Conservation (phyloP, 1,140 invertebrate genomes). For the Scaptomyza montana region DNA sequence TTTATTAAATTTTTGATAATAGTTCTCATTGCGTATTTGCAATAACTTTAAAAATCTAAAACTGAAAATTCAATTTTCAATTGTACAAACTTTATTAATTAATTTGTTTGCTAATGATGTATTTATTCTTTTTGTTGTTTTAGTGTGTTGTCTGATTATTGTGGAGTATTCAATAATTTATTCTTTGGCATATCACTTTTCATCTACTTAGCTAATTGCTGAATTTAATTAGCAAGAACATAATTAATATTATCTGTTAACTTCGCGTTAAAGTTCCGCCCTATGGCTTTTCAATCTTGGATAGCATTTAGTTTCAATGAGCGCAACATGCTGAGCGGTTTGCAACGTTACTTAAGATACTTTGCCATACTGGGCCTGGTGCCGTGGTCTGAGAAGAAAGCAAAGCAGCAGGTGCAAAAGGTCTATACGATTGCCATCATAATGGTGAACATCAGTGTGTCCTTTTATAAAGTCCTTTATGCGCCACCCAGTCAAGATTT, state of each 20-base stretch:
- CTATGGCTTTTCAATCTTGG: background rate
- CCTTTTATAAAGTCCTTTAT: constrained; percentile 12
- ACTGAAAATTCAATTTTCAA: too few relatives aligned
- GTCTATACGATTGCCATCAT: constrained; percentile 44
- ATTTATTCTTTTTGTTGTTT: too few relatives aligned
- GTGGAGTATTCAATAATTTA: too few relatives aligned
- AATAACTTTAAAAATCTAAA: too few relatives aligned
- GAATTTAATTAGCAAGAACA: constrained; percentile 14
- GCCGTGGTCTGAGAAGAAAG: constrained; percentile 38
- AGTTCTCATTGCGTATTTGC: too few relatives aligned
- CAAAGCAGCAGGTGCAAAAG: constrained; percentile 32
- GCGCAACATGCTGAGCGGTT: constrained; percentile 49
- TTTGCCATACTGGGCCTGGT: constrained; percentile 63
- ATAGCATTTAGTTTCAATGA: background rate
- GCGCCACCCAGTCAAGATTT: background rate
- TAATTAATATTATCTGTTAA: constrained; percentile 12
- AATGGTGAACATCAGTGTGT: constrained; percentile 18
- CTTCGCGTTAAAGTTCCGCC: background rate
- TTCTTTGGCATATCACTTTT: background rate
- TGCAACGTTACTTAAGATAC: constrained; percentile 58
- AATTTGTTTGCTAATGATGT: too few relatives aligned
- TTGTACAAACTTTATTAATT: too few relatives aligned
- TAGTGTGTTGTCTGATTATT: too few relatives aligned
- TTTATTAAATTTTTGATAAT: too few relatives aligned
- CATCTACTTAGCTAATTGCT: constrained; percentile 21